These are phyloP conservation scores for Onychostruthus taczanowskii DNA, from an alignment of 2,113 vertebrate genomes.

Conservation along the genomic window DNA sequence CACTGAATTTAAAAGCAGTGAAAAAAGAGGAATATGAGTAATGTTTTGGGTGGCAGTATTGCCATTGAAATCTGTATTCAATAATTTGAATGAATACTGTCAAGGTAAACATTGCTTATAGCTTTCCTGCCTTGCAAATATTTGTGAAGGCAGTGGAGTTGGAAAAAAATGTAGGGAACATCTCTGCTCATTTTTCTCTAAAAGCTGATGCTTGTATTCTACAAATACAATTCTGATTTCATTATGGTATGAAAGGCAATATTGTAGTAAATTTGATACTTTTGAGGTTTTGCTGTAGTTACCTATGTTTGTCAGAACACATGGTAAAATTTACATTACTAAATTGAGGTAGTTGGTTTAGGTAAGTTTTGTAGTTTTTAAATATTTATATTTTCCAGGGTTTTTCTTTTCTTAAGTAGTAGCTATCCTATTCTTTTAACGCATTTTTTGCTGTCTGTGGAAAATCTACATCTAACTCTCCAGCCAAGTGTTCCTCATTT, in stretches of 20 bases:
- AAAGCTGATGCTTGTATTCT: background rate
- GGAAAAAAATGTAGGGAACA: background rate
- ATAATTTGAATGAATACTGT: background rate
- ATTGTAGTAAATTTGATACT: background rate
- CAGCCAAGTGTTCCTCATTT: background rate
- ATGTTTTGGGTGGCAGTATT: background rate
- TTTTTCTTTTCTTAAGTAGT: background rate
- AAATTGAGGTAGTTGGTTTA: background rate
- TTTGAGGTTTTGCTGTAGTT: background rate
- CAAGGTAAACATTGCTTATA: background rate
- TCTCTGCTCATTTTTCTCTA: background rate
- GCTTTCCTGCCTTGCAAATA: background rate
- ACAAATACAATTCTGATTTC: background rate
- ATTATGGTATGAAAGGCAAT: background rate
- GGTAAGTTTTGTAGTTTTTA: background rate
- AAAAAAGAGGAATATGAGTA: background rate
- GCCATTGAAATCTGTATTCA: background rate
- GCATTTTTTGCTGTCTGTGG: background rate
- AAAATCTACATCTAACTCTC: background rate
- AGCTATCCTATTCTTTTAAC: background rate
- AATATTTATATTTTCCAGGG: background rate
- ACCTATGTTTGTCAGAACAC: background rate
- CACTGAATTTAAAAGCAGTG: background rate
- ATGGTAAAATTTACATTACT: background rate
- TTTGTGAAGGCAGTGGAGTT: background rate